These are phyloP conservation scores for Willowsia nigromaculata DNA, from an alignment of 2,888 invertebrate genomes.

Conservation along the genomic window DNA sequence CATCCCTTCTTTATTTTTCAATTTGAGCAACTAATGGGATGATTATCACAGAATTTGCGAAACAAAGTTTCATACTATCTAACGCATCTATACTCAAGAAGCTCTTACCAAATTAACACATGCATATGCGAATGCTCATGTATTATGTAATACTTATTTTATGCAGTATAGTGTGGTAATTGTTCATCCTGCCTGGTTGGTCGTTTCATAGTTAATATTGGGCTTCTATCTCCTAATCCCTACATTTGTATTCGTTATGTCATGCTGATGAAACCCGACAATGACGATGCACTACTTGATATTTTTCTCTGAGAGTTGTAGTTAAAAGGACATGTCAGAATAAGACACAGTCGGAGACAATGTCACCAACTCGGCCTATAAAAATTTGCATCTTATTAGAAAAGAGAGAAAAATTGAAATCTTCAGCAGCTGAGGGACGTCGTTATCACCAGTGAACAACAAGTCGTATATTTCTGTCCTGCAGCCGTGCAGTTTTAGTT, in stretches of 20 bases:
- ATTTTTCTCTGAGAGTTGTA: not conserved
- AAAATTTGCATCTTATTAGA: constrained; percentile 70
- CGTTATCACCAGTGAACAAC: not conserved
- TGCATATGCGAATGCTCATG: not conserved
- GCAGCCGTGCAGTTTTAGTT: not conserved
- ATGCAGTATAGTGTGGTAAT: no score
- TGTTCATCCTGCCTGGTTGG: no score
- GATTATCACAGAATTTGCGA: constrained; percentile 43
- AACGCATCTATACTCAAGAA: constrained; percentile 8
- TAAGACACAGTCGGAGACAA: constrained; percentile 43
- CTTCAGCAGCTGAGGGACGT: not conserved
- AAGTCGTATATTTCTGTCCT: not conserved
- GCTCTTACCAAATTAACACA: constrained; percentile 58
- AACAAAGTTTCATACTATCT: constrained; percentile 22
- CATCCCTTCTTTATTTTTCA: constrained; percentile 13
- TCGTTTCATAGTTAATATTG: not conserved
- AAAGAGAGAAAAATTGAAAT: not conserved
- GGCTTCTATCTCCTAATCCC: not conserved
- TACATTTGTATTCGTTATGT: constrained; percentile 10
- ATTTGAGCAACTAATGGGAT: constrained; percentile 32
- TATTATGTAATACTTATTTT: no score
- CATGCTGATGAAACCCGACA: constrained; percentile 22
- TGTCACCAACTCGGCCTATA: constrained; percentile 67
- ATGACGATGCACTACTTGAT: constrained; percentile 39
- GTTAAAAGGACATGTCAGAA: not conserved